These are phyloP conservation scores for Pelusios castaneus DNA, from an alignment of 2,113 vertebrate species.

Conservation along the genomic window DNA sequence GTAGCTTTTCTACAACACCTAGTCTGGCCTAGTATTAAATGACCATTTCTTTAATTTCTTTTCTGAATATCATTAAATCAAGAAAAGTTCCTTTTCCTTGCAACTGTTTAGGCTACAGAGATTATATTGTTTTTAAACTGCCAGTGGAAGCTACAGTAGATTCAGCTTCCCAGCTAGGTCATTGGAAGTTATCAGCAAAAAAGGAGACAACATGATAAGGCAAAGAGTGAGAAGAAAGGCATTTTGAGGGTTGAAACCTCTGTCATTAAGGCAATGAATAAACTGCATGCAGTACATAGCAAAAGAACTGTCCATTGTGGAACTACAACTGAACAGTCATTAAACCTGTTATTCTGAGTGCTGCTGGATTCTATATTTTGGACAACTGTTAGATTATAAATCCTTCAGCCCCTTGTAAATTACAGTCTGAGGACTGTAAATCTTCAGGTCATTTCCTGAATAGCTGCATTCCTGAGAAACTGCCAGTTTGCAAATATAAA, in stretches of 20 bases:
- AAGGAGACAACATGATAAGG: not conserved
- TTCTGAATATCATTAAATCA: not conserved
- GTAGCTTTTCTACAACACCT: not conserved
- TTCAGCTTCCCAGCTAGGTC: not conserved
- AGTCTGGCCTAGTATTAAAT: not conserved
- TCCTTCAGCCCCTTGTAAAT: not conserved
- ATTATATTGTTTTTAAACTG: not conserved
- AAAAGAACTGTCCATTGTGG: not conserved
- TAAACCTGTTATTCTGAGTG: not conserved
- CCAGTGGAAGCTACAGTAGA: not conserved
- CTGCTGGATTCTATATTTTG: not conserved
- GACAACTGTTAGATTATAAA: not conserved
- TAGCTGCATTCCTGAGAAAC: not conserved
- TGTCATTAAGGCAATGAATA: not conserved
- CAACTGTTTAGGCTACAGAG: not conserved
- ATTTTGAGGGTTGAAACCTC: not conserved
- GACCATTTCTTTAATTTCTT: not conserved
- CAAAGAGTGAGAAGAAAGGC: not conserved
- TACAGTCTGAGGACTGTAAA: not conserved
- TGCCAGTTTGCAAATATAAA: not conserved
- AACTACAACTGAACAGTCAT: not conserved
- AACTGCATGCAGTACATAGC: not conserved
- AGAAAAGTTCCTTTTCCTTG: not conserved
- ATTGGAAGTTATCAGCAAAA: not conserved
- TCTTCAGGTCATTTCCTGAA: constrained; percentile 17